Percentiles rank a stretch among this genome's conserved stretches.
phyloP scores from a whole-genome alignment of 92 coral and sea anemone genomes.

The Zoanthus gigantus region DNA sequence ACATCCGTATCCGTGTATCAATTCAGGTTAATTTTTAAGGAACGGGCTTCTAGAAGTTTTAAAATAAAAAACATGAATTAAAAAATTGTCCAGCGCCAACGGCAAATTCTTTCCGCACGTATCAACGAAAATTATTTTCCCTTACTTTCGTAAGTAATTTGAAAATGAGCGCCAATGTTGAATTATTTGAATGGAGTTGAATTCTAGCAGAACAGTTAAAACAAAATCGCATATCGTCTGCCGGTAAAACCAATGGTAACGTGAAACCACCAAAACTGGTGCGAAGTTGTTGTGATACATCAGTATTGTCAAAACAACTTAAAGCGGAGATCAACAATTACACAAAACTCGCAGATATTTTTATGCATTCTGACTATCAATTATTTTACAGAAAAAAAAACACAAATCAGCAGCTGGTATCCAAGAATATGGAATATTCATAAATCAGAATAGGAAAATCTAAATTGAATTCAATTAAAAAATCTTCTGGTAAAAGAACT shows the following conservation, averaged over 20 bases:
- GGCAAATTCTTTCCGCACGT: neutral
- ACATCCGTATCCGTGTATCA: neutral
- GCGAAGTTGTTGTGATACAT: neutral
- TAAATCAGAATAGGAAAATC: neutral
- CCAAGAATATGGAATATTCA: constrained; percentile 2
- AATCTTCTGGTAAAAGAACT: neutral
- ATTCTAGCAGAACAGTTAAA: neutral
- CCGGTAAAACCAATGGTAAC: neutral
- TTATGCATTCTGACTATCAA: neutral
- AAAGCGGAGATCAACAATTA: neutral
- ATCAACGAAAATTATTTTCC: neutral
- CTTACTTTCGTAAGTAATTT: neutral
- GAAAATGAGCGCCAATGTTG: constrained; percentile 6
- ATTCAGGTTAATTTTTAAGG: neutral
- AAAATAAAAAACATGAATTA: neutral
- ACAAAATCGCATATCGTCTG: neutral
- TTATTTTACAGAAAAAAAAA: neutral
- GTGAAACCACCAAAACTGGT: neutral
- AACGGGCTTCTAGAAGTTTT: neutral
- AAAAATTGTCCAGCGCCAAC: neutral
- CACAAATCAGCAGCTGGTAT: neutral
- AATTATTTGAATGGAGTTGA: neutral
- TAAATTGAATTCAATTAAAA: neutral
- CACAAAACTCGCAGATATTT: neutral
- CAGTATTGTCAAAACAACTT: neutral